Percentiles rank a stretch among this genome's conserved stretches.
Evolutionary conservation across 2,113 vertebrate genomes (phyloP).

Genomic region (Rissa tridactyla): DNA sequence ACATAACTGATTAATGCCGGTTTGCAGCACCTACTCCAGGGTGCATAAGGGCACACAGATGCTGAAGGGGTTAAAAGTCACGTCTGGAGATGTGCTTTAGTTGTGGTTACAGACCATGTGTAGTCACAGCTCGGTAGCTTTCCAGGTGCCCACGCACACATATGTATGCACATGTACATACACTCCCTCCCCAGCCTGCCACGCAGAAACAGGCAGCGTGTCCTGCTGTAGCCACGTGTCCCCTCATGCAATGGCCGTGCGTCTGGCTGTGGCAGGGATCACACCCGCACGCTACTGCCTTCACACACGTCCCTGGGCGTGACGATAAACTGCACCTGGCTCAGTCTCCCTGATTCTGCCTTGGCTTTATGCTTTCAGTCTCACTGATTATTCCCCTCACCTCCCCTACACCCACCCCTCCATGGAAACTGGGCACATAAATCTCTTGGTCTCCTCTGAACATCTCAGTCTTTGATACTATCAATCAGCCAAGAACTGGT

Average conservation of each 20-base stretch:
- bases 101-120: not conserved
- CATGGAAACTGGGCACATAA: not conserved
- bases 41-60: not conserved
- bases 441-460: not conserved
- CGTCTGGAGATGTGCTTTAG: not conserved
- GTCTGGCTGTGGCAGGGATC: not conserved
- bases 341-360: not conserved
- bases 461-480: not conserved
- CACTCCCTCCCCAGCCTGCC: not conserved
- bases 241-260: not conserved
- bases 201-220: rapidly evolving
- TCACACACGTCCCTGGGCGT: not conserved
- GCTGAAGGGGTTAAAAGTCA: not conserved
- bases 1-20: not conserved
- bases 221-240: rapidly evolving
- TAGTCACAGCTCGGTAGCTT: not conserved
- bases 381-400: not conserved
- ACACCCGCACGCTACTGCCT: not conserved
- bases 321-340: not conserved
- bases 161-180: not conserved
- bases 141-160: rapidly evolving
- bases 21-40: not conserved
- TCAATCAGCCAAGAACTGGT: not conserved
- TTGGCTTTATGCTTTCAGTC: not conserved
- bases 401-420: no score